These are phyloP conservation scores for Altica lythri DNA, from an alignment of 2,888 invertebrate species.

Conservation along the genomic window DNA sequence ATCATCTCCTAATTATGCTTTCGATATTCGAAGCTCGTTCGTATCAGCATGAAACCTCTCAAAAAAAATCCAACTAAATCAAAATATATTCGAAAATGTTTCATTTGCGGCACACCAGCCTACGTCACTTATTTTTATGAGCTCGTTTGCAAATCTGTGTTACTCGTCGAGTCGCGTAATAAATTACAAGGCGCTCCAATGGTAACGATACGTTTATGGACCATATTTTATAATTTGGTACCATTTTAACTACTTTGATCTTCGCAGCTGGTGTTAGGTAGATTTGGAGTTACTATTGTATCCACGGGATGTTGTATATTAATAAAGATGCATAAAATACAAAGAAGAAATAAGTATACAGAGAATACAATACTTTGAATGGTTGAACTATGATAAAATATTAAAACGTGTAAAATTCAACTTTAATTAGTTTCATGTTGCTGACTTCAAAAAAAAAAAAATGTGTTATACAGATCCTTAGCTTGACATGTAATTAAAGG, in stretches of 20 bases:
- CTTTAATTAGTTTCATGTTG: too few species aligned
- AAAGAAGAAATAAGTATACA: too few species aligned
- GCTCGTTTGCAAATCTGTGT: slow-evolving; percentile 20
- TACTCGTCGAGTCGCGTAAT: slow-evolving; percentile 15
- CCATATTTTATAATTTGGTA: slow-evolving; percentile 30
- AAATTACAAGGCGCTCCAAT: slow-evolving; percentile 25
- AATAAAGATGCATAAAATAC: too few species aligned
- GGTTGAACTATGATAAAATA: too few species aligned
- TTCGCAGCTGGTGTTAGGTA: slow-evolving; percentile 1
- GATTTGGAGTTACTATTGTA: too few species aligned
- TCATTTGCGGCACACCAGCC: slow-evolving; percentile 12
- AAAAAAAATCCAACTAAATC: slow-evolving; percentile 9
- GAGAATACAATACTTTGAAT: too few species aligned
- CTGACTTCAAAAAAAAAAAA: too few species aligned
- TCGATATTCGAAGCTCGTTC: slow-evolving; percentile 12
- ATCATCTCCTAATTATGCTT: slow-evolving; percentile 2
- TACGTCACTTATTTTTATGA: slow-evolving; percentile 17
- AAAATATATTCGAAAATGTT: slow-evolving; percentile 18
- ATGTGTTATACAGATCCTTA: too few species aligned
- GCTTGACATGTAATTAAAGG: too few species aligned
- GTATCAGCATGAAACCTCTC: slow-evolving; percentile 9
- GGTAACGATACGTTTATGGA: slow-evolving; percentile 29
- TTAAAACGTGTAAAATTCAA: too few species aligned
- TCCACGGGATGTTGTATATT: too few species aligned
- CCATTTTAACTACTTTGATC: slow-evolving; percentile 25